Base-by-base conservation (phyloP, 2,113 vertebrate genomes). In the Seriola dumerili region DNA sequence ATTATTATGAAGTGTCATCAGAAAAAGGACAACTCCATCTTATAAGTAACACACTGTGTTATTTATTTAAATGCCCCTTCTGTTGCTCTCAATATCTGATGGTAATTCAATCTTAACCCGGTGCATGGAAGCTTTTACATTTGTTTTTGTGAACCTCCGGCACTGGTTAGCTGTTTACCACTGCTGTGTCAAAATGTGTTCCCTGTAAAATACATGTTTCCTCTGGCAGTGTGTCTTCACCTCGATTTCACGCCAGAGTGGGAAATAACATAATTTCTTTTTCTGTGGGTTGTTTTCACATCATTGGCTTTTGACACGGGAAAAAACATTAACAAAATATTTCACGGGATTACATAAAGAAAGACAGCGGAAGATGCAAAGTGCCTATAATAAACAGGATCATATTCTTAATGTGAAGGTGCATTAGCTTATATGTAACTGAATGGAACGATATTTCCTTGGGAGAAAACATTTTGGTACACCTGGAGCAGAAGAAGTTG, bases 231-330 rank as follows among this genome's bases (percentile, higher is more conserved):
- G 67, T 48, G 65, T 61, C 73, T 81, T 61, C 74, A 59, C 46
- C 29, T 80, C 69, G 23, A 92, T 92, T 90, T 92, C 83, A 89
- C 40, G 52, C n/a, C 86, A 81, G 72, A 21, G 21, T 71, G 80
- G 68, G 64, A 74, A 90, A 88, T 46, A 87, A 79, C 75, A 81
- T 59, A 25, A 86, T 76, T 85, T 76, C 61, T 59, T 74, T 89
- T 86, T 83, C 80, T 73, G 65, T 65, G 58, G 64, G 83, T 69
- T 84, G 83, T 88, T 92, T 76, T 80, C 54, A 80, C 59, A 74
- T 81, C 72, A 66, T 19, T 75, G 50, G 74, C 48, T 83, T 87
- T 70, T 85, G 78, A 85, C 62, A 71, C 12, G 36, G 42, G 54
- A 67, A 46, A 78, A 25, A 79, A 75, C 66, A 82, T 73, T 76